These are phyloP conservation scores for Gallinago jamesoni DNA, from an alignment of 2,113 vertebrate genomes.

Conservation along the genomic window DNA sequence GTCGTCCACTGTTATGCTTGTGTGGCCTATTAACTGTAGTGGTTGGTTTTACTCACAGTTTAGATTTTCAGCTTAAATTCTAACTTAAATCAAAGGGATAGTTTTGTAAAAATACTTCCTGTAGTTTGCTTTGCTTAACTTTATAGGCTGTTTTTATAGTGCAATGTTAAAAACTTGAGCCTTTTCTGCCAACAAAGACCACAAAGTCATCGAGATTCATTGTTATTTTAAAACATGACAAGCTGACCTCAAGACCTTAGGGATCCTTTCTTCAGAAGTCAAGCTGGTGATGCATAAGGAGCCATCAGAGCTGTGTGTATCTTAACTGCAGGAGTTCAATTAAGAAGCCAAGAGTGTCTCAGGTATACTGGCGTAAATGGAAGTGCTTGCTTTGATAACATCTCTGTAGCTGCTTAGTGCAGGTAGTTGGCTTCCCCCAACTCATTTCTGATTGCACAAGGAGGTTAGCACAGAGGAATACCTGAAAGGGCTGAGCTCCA, in stretches of 20 bases:
- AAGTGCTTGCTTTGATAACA: slow-evolving; percentile 48
- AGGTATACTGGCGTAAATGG: background rate
- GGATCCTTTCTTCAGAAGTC: slow-evolving; percentile 56
- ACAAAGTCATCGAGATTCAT: slow-evolving; percentile 29
- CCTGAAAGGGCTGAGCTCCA: slow-evolving; percentile 15
- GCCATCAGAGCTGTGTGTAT: slow-evolving; percentile 44
- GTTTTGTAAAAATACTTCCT: slow-evolving; percentile 39
- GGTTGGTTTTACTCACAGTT: slow-evolving; percentile 7
- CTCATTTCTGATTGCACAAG: slow-evolving; percentile 59
- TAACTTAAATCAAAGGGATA: slow-evolving; percentile 1
- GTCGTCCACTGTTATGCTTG: background rate
- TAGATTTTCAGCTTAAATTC: slow-evolving; percentile 32
- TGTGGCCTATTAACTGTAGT: background rate
- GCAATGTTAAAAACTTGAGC: slow-evolving; percentile 38
- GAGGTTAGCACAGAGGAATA: slow-evolving; percentile 37
- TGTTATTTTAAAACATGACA: slow-evolving; percentile 58
- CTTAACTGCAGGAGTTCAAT: slow-evolving; percentile 63
- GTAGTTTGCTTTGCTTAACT: slow-evolving; percentile 52
- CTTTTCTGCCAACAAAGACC: slow-evolving; percentile 36
- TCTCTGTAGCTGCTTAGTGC: slow-evolving; percentile 28
- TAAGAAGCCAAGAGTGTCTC: slow-evolving; percentile 62
- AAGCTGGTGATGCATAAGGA: slow-evolving; percentile 48
- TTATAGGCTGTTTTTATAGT: slow-evolving; percentile 41
- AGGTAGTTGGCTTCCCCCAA: slow-evolving; percentile 45
- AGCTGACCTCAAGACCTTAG: slow-evolving; percentile 52